phyloP scores from a whole-genome alignment of 2,888 invertebrate genomes.

The Rhogogaster chlorosoma region DNA sequence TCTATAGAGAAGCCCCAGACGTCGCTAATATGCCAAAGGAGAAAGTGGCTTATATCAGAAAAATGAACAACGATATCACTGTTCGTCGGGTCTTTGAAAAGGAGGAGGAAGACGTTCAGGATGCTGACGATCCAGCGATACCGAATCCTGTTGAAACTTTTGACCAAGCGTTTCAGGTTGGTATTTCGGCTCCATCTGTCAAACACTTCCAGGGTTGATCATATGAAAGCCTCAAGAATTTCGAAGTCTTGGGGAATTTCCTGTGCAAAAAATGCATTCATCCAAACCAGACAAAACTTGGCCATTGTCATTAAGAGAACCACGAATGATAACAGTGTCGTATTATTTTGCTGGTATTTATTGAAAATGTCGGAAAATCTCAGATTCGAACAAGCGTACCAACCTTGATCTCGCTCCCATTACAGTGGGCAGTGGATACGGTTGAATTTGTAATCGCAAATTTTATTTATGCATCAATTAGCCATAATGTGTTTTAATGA shows the following conservation, averaged over 20 bases:
- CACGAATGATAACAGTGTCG: not conserved
- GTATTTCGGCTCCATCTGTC: not conserved
- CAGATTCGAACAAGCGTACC: not conserved
- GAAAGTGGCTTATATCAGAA: slow-evolving; percentile 84
- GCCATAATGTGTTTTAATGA: not conserved
- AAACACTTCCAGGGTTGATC: not conserved
- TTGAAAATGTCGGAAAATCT: not conserved
- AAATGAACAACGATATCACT: slow-evolving; percentile 86
- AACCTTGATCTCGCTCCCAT: not conserved
- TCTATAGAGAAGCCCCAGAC: slow-evolving; percentile 89
- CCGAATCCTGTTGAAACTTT: slow-evolving; percentile 91
- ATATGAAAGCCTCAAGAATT: not conserved
- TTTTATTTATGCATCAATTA: not conserved
- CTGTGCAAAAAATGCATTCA: not conserved
- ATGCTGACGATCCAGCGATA: slow-evolving; percentile 74
- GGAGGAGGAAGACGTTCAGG: slow-evolving; percentile 74
- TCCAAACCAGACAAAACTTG: not conserved
- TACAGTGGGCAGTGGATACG: not conserved
- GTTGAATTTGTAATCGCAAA: not conserved
- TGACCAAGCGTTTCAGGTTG: slow-evolving; percentile 81
- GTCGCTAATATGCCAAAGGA: slow-evolving; percentile 84
- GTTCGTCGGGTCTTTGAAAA: slow-evolving; percentile 85
- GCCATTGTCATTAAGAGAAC: not conserved
- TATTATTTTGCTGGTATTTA: not conserved
- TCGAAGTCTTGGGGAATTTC: not conserved